Percentiles rank a stretch among this genome's conserved stretches.
phyloP scores from a whole-genome alignment of 2,797 vertebrate species.

The Clamator glandarius region DNA sequence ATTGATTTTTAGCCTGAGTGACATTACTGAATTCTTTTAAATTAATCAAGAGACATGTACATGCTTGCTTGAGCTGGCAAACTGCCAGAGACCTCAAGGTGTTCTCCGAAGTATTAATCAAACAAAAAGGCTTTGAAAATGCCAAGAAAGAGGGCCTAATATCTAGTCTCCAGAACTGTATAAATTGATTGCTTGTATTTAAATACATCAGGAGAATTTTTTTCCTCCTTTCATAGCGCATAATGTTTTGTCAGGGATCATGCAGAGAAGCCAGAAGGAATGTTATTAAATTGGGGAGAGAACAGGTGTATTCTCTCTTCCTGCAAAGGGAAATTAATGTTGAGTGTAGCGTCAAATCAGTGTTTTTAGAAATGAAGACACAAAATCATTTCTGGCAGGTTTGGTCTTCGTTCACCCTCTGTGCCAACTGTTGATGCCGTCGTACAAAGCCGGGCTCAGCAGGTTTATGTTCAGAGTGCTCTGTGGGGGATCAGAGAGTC shows the following conservation, averaged over 20 bases:
- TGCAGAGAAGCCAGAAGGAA: conserved; percentile 38
- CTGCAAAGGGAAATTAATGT: not conserved
- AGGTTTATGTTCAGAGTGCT: not conserved
- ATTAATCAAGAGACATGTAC: not conserved
- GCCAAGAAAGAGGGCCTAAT: not conserved
- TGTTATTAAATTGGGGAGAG: not conserved
- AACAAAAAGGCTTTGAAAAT: conserved; percentile 10
- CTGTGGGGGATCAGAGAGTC: not conserved
- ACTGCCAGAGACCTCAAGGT: not conserved
- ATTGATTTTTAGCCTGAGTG: not conserved
- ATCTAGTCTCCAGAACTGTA: not conserved
- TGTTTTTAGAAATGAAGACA: conserved; percentile 3
- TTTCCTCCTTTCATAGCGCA: not conserved
- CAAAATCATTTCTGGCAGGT: not conserved
- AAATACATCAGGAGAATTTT: not conserved
- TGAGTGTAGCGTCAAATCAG: not conserved
- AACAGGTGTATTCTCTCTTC: conserved; percentile 3
- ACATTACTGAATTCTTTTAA: not conserved
- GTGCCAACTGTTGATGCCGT: not conserved
- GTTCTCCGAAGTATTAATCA: not conserved
- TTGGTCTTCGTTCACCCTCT: not conserved
- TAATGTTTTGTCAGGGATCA: not conserved
- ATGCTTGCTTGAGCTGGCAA: not conserved
- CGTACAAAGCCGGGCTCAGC: not conserved
- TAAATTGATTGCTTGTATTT: not conserved